A percentile compares a stretch with the other conserved stretches of the same genome.
Conservation (phyloP, 2,888 invertebrate species). For the Pharmacophagus antenor region DNA sequence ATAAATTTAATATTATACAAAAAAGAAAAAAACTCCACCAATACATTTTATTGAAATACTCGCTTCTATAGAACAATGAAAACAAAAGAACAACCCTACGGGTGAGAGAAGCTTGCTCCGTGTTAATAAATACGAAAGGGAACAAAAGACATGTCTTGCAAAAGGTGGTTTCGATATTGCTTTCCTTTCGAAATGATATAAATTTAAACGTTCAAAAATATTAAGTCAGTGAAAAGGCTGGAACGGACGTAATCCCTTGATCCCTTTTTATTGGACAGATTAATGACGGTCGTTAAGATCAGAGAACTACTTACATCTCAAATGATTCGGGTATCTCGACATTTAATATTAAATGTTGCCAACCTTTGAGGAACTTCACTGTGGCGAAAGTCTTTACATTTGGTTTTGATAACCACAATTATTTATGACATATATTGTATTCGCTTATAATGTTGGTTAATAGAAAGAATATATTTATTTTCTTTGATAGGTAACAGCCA, state of each 20-base stretch:
- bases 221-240: slow-evolving; percentile 7
- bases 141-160: slow-evolving; percentile 6
- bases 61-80: neutral
- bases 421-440: neutral
- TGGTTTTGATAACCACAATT: neutral
- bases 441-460: neutral
- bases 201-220: slow-evolving; percentile 6
- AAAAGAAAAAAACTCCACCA: neutral
- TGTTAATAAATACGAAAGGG: neutral
- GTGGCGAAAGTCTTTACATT: neutral
- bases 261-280: slow-evolving; percentile 24
- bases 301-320: slow-evolving; percentile 18
- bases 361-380: neutral
- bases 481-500: too few relatives aligned
- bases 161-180: slow-evolving; percentile 10
- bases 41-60: neutral
- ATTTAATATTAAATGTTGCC: slow-evolving; percentile 2
- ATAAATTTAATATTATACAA: neutral
- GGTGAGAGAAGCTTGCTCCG: neutral
- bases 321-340: slow-evolving; percentile 2
- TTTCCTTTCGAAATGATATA: slow-evolving; percentile 5
- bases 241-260: slow-evolving; percentile 18
- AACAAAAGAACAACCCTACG: neutral
- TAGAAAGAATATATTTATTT: neutral
- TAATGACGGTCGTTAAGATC: slow-evolving; percentile 23